These are phyloP conservation scores for Melierax canorus DNA, from an alignment of 2,113 vertebrate species.

Conservation along the genomic window DNA sequence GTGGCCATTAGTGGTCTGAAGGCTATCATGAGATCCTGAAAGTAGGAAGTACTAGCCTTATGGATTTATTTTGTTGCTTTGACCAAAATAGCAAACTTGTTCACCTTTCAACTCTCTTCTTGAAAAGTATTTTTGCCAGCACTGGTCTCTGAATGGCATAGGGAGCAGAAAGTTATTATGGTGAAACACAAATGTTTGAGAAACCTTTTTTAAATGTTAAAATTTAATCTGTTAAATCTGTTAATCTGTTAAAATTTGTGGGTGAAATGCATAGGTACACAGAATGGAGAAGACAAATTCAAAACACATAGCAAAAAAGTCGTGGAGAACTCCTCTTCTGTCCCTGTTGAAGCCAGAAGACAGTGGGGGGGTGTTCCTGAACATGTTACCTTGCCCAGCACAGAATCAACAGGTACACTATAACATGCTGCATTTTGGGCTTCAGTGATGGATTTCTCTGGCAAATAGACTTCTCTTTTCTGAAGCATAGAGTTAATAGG, in stretches of 20 bases:
- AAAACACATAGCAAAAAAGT: neutral
- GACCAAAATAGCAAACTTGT: neutral
- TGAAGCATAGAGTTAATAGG: neutral
- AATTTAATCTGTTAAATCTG: too few species aligned
- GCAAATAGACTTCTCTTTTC: neutral
- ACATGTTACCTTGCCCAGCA: neutral
- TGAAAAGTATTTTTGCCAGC: neutral
- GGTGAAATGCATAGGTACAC: neutral
- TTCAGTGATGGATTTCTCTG: neutral
- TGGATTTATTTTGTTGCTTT: neutral
- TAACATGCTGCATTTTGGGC: neutral
- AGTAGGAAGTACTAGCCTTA: neutral
- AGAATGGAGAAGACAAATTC: neutral
- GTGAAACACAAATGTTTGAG: neutral
- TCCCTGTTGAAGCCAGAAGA: neutral
- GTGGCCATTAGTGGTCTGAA: neutral
- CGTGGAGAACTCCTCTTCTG: neutral
- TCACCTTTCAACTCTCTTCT: neutral
- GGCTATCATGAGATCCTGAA: neutral
- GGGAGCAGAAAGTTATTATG: neutral
- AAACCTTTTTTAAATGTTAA: neutral
- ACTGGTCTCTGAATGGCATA: neutral
- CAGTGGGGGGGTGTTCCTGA: fast-evolving
- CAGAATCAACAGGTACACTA: neutral
- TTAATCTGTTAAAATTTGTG: neutral